Percentiles rank a stretch among this genome's conserved stretches.
Evolutionary conservation across 2,113 vertebrate species (phyloP).

Genomic region (Perognathus longimembris): DNA sequence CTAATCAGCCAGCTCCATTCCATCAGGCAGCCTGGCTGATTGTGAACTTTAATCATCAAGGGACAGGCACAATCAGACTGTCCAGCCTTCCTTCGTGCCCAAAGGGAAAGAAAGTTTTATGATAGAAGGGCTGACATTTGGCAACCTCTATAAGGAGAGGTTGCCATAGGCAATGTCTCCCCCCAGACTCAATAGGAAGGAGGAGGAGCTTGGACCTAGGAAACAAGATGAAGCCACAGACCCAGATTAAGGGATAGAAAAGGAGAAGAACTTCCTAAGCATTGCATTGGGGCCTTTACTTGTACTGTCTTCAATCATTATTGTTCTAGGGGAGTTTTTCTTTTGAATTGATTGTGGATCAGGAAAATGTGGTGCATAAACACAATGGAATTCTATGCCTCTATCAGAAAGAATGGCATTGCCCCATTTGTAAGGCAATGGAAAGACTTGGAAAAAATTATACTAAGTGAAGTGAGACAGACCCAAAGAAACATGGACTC

Average conservation of each 20-base stretch:
- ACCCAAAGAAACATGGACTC: no score
- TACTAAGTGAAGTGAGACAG: no score
- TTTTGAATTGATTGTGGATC: neutral
- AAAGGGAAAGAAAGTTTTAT: conserved; percentile 66
- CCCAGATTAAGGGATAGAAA: neutral
- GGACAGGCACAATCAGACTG: conserved; percentile 77
- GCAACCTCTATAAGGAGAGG: conserved; percentile 37
- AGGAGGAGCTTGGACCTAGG: neutral
- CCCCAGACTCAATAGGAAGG: neutral
- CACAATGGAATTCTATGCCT: no score
- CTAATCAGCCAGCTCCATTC: conserved; percentile 88
- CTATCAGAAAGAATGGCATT: no score
- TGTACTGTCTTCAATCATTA: neutral
- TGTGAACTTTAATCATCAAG: conserved; percentile 85
- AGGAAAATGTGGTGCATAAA: no score
- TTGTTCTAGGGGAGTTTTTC: neutral
- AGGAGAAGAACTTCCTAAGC: neutral
- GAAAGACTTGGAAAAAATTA: no score
- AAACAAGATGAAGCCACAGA: neutral
- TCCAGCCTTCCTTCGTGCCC: conserved; percentile 80
- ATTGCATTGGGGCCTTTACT: neutral
- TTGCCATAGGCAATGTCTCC: conserved; percentile 49
- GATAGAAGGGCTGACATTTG: conserved; percentile 70
- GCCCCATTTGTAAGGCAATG: no score
- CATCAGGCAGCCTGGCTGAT: conserved; percentile 84